Evolutionary conservation across 2,888 invertebrate genomes (phyloP).

Genomic region (Nasonia oneida): DNA sequence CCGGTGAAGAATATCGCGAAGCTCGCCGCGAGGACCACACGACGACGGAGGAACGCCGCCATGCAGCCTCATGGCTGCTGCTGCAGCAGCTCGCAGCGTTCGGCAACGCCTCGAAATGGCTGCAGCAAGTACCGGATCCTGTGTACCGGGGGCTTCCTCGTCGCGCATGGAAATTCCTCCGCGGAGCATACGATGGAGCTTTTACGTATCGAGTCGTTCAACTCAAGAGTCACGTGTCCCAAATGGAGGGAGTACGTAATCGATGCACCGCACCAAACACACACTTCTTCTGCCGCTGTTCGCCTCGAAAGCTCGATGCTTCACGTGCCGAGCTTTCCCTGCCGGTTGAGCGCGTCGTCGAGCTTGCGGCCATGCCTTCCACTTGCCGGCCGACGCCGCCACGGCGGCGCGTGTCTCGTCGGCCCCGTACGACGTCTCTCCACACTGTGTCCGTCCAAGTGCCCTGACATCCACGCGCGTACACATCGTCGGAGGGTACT

Average conservation of each 20-base stretch:
- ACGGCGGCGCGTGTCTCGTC: neutral
- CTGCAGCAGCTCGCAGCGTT: neutral
- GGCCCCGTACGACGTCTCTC: neutral
- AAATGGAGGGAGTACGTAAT: neutral
- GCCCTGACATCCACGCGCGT: neutral
- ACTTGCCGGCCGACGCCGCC: neutral
- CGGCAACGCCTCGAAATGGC: constrained; percentile 42
- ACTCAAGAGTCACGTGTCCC: constrained; percentile 16
- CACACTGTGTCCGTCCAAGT: neutral
- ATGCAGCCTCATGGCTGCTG: constrained; percentile 13
- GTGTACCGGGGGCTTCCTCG: no score
- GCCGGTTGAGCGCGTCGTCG: neutral
- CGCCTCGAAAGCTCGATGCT: neutral
- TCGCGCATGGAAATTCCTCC: neutral
- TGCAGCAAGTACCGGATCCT: neutral
- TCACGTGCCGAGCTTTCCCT: neutral
- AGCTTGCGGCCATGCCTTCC: constrained; percentile 33
- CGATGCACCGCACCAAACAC: neutral
- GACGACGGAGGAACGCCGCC: constrained; percentile 8
- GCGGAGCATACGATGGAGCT: neutral
- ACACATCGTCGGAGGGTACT: neutral
- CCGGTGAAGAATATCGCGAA: no score
- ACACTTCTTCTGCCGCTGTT: neutral
- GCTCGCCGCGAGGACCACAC: neutral
- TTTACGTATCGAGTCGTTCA: neutral